Evolutionary conservation across 1,140 invertebrate genomes (phyloP).

Genomic region (Euura saliciscinereae): DNA sequence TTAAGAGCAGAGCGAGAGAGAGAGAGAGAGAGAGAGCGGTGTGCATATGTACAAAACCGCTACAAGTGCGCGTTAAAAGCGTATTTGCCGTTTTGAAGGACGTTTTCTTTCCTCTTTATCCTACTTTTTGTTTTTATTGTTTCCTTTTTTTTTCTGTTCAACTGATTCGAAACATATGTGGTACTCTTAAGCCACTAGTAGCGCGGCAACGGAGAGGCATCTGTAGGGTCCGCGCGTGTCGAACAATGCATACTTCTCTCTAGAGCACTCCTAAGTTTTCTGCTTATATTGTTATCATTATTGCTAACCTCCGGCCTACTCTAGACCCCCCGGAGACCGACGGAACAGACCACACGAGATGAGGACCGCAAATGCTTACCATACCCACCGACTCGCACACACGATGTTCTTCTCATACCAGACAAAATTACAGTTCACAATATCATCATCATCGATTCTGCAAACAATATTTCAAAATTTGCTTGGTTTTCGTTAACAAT

Average conservation of each 20-base stretch:
- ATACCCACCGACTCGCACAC: neutral
- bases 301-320: conserved; percentile 6
- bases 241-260: conserved; percentile 51
- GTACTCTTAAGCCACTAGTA: conserved; percentile 29
- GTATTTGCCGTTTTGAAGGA: too few species aligned
- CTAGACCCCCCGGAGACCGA: neutral
- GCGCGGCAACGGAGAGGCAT: conserved; percentile 37
- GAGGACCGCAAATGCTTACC: neutral
- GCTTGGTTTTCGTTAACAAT: too few species aligned
- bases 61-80: too few species aligned
- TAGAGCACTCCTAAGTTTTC: conserved; percentile 35
- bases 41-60: too few species aligned
- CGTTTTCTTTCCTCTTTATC: neutral
- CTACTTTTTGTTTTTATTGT: neutral
- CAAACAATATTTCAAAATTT: too few species aligned
- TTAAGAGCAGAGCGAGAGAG: too few species aligned
- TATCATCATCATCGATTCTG: too few species aligned
- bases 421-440: too few species aligned
- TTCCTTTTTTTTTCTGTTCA: conserved; percentile 17
- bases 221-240: conserved; percentile 55
- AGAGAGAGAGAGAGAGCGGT: too few species aligned
- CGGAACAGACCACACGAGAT: neutral
- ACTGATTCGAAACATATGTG: conserved; percentile 54
- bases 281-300: conserved; percentile 36
- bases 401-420: too few species aligned